Evolutionary conservation across 2,888 invertebrate genomes (phyloP).

Genomic region (Crocallis elinguaria): DNA sequence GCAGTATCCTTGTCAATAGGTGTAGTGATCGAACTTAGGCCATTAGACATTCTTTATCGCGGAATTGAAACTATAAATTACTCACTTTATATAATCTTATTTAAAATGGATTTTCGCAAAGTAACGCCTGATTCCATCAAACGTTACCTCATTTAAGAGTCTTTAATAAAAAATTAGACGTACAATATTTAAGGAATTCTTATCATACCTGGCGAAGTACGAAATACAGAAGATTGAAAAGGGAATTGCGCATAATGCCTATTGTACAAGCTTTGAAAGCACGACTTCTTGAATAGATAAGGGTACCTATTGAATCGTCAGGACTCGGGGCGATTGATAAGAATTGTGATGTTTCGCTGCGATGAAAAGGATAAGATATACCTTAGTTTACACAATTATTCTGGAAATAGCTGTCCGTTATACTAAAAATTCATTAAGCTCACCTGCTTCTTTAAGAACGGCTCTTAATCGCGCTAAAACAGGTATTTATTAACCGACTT

Average conservation of each 20-base stretch:
- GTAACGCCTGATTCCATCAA: no score
- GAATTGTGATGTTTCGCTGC: slow-evolving; percentile 1
- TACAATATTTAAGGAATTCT: not conserved
- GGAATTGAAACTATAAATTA: no score
- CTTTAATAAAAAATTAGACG: not conserved
- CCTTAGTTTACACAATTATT: not conserved
- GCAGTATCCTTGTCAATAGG: no score
- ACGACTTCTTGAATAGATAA: slow-evolving; percentile 10
- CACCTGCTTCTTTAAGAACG: no score
- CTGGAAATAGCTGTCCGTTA: not conserved
- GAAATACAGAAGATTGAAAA: slow-evolving; percentile 5
- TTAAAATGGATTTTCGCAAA: no score
- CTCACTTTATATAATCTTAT: no score
- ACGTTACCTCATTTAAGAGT: no score
- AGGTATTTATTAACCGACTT: no score
- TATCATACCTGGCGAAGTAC: not conserved
- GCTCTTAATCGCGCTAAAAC: no score
- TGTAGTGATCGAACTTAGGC: no score
- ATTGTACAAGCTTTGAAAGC: slow-evolving; percentile 7
- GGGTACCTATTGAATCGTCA: slow-evolving; percentile 7
- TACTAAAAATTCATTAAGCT: no score
- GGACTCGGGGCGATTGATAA: slow-evolving; percentile 2
- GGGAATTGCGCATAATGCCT: slow-evolving; percentile 4
- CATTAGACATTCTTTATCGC: no score
- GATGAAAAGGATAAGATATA: not conserved